Percentiles rank a stretch among this genome's conserved stretches.
Evolutionary conservation across 2,113 vertebrate species (phyloP).

Genomic region (Tenrec ecaudatus): DNA sequence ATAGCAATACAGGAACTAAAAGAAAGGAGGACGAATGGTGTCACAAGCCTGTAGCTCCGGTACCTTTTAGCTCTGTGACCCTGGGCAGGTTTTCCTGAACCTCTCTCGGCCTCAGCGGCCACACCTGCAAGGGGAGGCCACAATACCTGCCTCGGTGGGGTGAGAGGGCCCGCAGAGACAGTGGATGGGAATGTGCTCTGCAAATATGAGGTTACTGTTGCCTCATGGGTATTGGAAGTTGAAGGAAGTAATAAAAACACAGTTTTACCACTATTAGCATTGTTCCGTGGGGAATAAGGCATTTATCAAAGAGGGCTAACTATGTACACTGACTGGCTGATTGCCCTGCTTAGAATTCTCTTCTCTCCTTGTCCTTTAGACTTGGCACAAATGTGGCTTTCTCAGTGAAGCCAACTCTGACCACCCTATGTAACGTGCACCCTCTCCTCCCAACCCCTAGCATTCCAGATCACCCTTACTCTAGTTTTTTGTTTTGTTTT

Average conservation of each 20-base stretch:
- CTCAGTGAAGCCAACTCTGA: not conserved
- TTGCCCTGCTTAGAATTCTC: not conserved
- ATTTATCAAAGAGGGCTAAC: constrained; percentile 45
- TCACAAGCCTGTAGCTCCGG: not conserved
- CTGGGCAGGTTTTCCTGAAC: not conserved
- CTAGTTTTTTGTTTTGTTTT: not conserved
- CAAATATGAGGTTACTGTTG: not conserved
- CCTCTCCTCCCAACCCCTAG: not conserved
- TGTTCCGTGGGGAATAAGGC: not conserved
- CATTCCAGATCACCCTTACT: not conserved
- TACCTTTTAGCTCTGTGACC: not conserved
- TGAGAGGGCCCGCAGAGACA: not conserved
- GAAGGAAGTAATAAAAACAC: constrained; percentile 33
- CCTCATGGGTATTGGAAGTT: constrained; percentile 21
- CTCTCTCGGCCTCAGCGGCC: not conserved
- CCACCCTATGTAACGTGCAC: not conserved
- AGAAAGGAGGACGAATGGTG: not conserved
- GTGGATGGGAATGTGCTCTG: not conserved
- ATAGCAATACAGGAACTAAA: not conserved
- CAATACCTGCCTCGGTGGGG: not conserved
- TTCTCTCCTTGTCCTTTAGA: not conserved
- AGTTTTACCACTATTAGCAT: not conserved
- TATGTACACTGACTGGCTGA: not conserved
- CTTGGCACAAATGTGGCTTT: not conserved
- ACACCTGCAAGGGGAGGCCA: not conserved